These are phyloP conservation scores for Entomobrya multifasciata DNA, from an alignment of 2,888 invertebrate species.

Conservation along the genomic window DNA sequence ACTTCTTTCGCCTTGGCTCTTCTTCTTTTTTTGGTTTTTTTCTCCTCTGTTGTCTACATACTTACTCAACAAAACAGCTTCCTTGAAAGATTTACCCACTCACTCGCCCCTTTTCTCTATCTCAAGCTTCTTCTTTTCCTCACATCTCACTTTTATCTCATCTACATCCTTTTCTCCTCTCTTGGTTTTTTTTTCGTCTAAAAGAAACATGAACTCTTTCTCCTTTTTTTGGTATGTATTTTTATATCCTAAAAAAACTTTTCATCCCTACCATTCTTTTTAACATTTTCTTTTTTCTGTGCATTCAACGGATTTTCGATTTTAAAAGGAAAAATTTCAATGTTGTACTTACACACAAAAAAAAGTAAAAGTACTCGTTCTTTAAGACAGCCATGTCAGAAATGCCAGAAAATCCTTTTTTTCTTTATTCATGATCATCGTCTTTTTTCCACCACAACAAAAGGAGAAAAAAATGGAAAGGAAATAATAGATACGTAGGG, in stretches of 20 bases:
- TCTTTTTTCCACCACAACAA: constrained; percentile 46
- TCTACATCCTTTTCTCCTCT: constrained; percentile 55
- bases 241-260: constrained; percentile 27
- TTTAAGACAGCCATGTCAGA: too few relatives aligned
- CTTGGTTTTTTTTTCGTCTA: background rate
- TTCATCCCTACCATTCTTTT: constrained; percentile 3
- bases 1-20: constrained; percentile 6
- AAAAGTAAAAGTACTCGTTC: background rate
- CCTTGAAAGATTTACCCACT: constrained; percentile 64
- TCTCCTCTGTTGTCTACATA: constrained; percentile 37
- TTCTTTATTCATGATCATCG: constrained; percentile 51
- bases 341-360: background rate
- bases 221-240: background rate
- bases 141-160: constrained; percentile 60
- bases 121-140: background rate
- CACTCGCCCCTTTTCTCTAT: background rate
- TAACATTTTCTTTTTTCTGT: background rate
- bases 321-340: constrained; percentile 22
- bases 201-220: constrained; percentile 68
- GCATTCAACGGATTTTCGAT: constrained; percentile 20
- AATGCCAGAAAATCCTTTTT: background rate
- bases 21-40: background rate
- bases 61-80: constrained; percentile 37
- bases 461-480: too few relatives aligned
- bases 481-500: background rate